Evolutionary conservation across 2,888 invertebrate species (phyloP), one percentile per base, ranked within the genome.

Genomic region (Lasiommata megera): DNA sequence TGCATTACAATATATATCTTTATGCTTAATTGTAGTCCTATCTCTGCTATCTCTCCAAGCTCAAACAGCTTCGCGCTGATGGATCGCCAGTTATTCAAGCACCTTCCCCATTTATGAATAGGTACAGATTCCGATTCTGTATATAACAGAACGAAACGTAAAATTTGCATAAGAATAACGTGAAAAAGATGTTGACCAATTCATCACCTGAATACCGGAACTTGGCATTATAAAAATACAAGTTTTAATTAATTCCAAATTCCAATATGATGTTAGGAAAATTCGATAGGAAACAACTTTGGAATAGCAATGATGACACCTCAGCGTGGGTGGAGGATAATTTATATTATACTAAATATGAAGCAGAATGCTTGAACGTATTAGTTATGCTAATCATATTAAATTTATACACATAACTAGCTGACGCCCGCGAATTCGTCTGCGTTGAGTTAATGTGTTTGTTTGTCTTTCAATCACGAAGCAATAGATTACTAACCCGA

Each of bases 271-370:
- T 50, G 38, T 57, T 56, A 48, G 28, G 50, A 48, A 53, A 61
- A 61, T 55, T 60, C 56, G 52, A 61, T 61, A 61, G 54, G 46
- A 55, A 55, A 56, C 63, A 44, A 56, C 53, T 58, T 52, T 23
- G 38, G 54, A 62, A 63, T 61, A 59, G 59, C 57, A 59, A 61
- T 41, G 61, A 61, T 59, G 61, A 63, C 61, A 61, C 55, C 55
- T 57, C 23, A 31, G 57, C 59, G 63, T 63, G 61, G 63, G 63
- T 18, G 28, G 59, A 38, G 18, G 38, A 56, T 61, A 59, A 61
- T 59, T 56, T 62, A 60, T 62, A 57, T 46, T 48, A 61, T 55
- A 56, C 58, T 58, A 36, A 57, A 61, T 56, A 58, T 61, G 63
- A 59, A 61, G 59, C 61, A 61, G 58, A 61, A 59, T 63, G 61